Base-by-base conservation (phyloP, 2,113 vertebrate species). In the Platanista minor region DNA sequence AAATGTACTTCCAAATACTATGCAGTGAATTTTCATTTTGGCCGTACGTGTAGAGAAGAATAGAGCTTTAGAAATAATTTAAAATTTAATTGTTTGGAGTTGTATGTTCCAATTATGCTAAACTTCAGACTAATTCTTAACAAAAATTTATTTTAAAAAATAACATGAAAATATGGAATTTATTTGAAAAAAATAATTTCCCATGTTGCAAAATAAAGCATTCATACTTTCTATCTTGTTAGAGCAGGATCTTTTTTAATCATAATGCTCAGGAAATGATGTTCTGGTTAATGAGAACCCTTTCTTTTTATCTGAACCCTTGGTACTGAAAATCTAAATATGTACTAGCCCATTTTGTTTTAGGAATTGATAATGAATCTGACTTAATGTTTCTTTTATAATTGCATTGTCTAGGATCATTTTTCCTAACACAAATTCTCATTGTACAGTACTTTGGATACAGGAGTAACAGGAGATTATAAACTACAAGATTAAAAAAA, bases 111-210 rank as follows among this genome's bases (percentile, higher is more conserved):
- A 89, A 49, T 94, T 96, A 86, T 83, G 77, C 97, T 95, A 96
- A 87, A 85, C 97, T 87, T 85, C 80, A 97, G 49, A 83, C 39
- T 95, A 96, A 92, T 86, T 88, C 6, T 46, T 77, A 86, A 89
- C n/a, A 92, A 88, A 39, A 93, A 93, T 94, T 96, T 95, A 95
- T 90, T 97, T 96, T 87, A 54, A 31, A 96, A 92, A 97, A 77
- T 52, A 88, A 94, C 25, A 92, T 88, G 87, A 97, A 98, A 98
- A 97, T 96, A 94, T 82, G 95, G 77, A 86, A 78, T 94, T 97
- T 71, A 84, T 96, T 97, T 94, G 57, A 95, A 94, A 93, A 92
- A 96, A 52, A 87, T 94, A 64, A 95, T 21, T 92, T 96, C 90
- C 25, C 89, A 95, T 62, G 80, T 96, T 84, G 69, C 75, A 96